These are phyloP conservation scores for Spilogale gracilis DNA, from an alignment of 2,113 vertebrate species.

Conservation along the genomic window DNA sequence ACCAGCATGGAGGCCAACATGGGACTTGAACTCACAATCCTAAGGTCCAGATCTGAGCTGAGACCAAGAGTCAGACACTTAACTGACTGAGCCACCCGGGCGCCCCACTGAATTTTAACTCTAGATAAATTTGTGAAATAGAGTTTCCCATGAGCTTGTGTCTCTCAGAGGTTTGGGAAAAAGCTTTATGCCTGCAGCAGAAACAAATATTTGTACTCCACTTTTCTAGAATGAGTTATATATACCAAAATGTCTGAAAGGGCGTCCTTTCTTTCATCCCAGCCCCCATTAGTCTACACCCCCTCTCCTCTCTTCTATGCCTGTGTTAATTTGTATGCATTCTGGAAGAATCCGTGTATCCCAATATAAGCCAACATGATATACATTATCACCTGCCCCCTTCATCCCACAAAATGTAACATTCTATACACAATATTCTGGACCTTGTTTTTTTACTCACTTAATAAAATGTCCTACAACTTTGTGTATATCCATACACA, in stretches of 20 bases:
- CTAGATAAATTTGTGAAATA: background rate
- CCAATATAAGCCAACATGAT: background rate
- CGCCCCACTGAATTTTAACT: background rate
- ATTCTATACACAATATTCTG: background rate
- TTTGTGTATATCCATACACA: background rate
- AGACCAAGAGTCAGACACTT: background rate
- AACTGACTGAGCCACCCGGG: background rate
- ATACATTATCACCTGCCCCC: background rate
- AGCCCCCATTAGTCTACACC: background rate
- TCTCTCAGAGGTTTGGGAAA: background rate
- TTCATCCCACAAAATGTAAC: background rate
- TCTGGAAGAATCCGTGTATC: background rate
- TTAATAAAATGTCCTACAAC: conserved; percentile 39
- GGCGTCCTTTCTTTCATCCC: background rate
- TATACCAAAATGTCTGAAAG: background rate
- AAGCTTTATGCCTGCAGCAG: background rate
- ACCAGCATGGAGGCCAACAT: background rate
- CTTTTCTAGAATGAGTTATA: background rate
- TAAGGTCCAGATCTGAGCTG: too few relatives aligned
- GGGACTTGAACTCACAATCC: background rate
- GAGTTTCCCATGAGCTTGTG: background rate
- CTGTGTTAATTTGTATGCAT: background rate
- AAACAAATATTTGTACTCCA: background rate
- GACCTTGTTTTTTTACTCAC: background rate
- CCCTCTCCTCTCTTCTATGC: background rate